phyloP scores from a whole-genome alignment of 2,888 invertebrate genomes.

The Caenorhabditis sp. region DNA sequence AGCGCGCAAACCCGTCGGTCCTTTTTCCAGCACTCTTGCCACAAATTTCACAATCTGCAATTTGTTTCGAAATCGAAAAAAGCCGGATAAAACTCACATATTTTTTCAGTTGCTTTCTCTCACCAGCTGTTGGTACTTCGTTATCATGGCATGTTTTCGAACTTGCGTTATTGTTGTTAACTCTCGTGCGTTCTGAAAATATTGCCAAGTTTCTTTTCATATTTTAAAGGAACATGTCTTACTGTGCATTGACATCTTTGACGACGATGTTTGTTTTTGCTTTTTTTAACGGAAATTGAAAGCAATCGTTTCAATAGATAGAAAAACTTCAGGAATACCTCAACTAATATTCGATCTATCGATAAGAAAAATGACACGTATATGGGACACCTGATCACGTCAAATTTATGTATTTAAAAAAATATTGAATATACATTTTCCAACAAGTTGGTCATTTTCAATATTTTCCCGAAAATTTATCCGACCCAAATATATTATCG shows the following conservation, averaged over 20 bases:
- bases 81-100: not conserved
- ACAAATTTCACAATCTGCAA: slow-evolving; percentile 37
- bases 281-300: slow-evolving; percentile 4
- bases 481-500: too few relatives aligned
- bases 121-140: slow-evolving; percentile 4
- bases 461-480: too few relatives aligned
- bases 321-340: not conserved
- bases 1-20: slow-evolving; percentile 32
- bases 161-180: not conserved
- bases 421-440: too few relatives aligned
- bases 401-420: not conserved
- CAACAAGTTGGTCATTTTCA: too few relatives aligned
- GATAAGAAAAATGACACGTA: not conserved
- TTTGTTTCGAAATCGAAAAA: not conserved
- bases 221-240: not conserved
- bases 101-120: slow-evolving; percentile 3
- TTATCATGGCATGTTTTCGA: not conserved
- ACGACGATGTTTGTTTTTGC: slow-evolving; percentile 6
- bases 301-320: not conserved
- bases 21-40: slow-evolving; percentile 33
- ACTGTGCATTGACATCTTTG: slow-evolving; percentile 5
- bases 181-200: not conserved
- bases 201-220: not conserved
- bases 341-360: not conserved
- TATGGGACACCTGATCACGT: not conserved